Evolutionary conservation across 2,113 vertebrate genomes (phyloP).

Genomic region (Cryptomyrus ogoouensis): DNA sequence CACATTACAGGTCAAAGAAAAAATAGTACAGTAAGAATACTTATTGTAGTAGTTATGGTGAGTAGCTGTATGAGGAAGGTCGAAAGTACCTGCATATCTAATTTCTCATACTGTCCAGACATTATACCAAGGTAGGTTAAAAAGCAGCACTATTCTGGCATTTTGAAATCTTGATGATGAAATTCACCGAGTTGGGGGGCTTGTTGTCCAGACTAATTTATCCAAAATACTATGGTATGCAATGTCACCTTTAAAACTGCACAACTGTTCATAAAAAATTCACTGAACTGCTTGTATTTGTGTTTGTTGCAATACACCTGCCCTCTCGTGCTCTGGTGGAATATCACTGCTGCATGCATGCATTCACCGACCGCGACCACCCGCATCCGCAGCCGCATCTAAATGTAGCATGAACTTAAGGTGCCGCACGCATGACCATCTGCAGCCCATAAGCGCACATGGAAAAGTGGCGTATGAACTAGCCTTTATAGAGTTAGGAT

Average conservation of each 20-base stretch:
- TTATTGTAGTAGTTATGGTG: not conserved
- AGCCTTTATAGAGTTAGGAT: not conserved
- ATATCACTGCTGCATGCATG: not conserved
- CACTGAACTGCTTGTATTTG: not conserved
- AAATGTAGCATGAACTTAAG: not conserved
- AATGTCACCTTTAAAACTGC: not conserved
- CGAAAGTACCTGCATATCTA: not conserved
- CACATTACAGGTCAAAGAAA: not conserved
- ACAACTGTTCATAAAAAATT: not conserved
- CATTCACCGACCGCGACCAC: not conserved
- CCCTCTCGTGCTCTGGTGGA: not conserved
- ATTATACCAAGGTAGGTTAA: not conserved
- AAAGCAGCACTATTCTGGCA: not conserved
- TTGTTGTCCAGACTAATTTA: not conserved
- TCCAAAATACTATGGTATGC: not conserved
- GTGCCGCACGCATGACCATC: not conserved
- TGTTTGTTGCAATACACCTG: not conserved
- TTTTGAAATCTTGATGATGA: not conserved
- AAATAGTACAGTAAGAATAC: not conserved
- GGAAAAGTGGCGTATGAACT: not conserved
- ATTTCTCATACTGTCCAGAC: not conserved
- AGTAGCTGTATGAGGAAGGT: not conserved
- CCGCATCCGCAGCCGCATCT: not conserved
- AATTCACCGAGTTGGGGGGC: no score
- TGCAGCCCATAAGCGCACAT: not conserved